phyloP scores from a whole-genome alignment of 2,888 invertebrate genomes.

The Metopia argyrocephala region DNA sequence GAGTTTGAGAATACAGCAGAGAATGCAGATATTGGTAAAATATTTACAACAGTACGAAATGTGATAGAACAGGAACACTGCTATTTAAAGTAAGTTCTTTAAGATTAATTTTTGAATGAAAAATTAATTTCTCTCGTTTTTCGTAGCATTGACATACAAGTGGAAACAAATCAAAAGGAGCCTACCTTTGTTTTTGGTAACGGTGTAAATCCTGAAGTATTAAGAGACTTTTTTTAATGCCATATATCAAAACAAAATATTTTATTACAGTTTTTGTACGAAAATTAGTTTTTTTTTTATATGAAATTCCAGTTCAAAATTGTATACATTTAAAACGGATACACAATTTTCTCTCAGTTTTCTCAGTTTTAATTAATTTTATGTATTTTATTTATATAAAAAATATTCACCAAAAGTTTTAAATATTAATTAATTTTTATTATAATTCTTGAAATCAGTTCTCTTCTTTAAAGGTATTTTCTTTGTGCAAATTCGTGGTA shows the following conservation, averaged over 20 bases:
- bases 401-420: not conserved
- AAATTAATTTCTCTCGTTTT: not conserved
- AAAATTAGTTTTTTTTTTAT: not conserved
- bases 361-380: too few relatives aligned
- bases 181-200: conserved; percentile 19
- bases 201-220: conserved; percentile 16
- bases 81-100: conserved; percentile 24
- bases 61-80: not conserved
- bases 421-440: not conserved
- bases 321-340: too few relatives aligned
- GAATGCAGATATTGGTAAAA: conserved; percentile 15
- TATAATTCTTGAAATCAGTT: not conserved
- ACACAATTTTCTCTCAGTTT: too few relatives aligned
- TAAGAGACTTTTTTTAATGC: conserved; percentile 37
- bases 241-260: too few relatives aligned
- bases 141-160: conserved; percentile 14
- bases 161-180: conserved; percentile 19
- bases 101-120: not conserved
- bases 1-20: conserved; percentile 29
- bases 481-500: conserved; percentile 21
- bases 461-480: not conserved
- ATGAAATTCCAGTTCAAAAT: too few relatives aligned
- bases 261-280: not conserved
- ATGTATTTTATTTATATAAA: too few relatives aligned
- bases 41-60: conserved; percentile 9